Base-by-base conservation (phyloP, 1,140 invertebrate species). In the Campodea augens region DNA sequence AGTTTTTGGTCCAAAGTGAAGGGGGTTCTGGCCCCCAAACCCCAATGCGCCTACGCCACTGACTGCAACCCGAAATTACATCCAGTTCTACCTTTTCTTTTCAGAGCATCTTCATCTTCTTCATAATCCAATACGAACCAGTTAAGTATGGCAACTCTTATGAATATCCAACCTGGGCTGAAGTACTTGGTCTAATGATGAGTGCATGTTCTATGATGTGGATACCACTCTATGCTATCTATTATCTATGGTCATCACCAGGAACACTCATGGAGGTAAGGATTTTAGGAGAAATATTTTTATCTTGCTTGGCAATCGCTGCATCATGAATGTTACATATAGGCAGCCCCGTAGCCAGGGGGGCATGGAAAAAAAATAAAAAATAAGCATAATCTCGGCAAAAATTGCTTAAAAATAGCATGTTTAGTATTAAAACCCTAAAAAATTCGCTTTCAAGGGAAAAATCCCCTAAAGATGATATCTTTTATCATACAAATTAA, bases 151-250 rank as follows among this genome's bases (percentile, higher is more conserved):
- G 72, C 20, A 63, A 64, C 22, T 63, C 61, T 18, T 82, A 83
- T 55, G 62, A 70, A 23, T 85, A 79, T 59, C 81, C 81, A 1
- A 53, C 60, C n/a, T 82, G 78, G 78, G 78, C 77, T 2, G 70
- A 82, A 50, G 58, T 70, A n/a, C 62, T 84, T 45, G 81, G 81
- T 1, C 74, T 75, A 54, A 58, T 68, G 27, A 66, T 85, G 51
- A 78, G 77, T 38, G 58, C 81, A n/a, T 71, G 76, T 0, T 84
- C 81, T 0, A 81, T 86, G 68, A 59, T 77, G 3, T 72, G 74
- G 62, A 75, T 85, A 52, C 81, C 81, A 4, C 57, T 59, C 2
- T 79, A 78, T 51, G 71, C 68, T 10, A 54, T 78, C 23, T 76
- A 74, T 50, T 73, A 71, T 45, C 41, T 71, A 3, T 47, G 63